Conservation (phyloP, 2,888 invertebrate species). For the Allygus modestus region DNA sequence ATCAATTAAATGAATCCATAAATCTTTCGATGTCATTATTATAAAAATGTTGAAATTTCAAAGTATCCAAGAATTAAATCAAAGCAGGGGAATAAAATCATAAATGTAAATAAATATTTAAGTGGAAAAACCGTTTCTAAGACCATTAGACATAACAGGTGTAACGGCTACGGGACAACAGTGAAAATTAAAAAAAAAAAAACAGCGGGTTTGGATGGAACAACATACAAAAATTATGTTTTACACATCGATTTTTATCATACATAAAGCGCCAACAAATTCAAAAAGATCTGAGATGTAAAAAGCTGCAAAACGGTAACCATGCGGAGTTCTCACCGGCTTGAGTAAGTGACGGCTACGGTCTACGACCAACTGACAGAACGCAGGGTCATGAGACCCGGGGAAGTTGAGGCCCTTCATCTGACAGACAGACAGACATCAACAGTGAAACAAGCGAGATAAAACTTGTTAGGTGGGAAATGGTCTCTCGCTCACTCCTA, state of each 20-base stretch:
- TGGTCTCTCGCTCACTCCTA: not conserved
- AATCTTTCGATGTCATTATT: too few relatives aligned
- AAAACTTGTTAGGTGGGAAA: constrained; percentile 67
- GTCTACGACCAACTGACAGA: constrained; percentile 97
- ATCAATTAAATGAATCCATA: too few relatives aligned
- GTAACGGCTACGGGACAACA: too few relatives aligned
- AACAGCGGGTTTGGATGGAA: too few relatives aligned
- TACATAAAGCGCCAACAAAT: not conserved
- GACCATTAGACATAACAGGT: too few relatives aligned
- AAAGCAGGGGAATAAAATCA: too few relatives aligned
- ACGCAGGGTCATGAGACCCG: constrained; percentile 96
- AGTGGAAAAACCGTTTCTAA: too few relatives aligned
- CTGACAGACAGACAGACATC: constrained; percentile 77
- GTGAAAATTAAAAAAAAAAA: too few relatives aligned
- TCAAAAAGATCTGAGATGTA: not conserved
- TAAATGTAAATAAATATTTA: too few relatives aligned
- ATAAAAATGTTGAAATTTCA: too few relatives aligned
- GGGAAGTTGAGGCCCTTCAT: constrained; percentile 98
- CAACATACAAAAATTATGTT: not conserved
- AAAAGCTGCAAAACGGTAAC: not conserved
- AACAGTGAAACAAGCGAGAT: constrained; percentile 69
- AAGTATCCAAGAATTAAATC: too few relatives aligned
- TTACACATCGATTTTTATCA: not conserved
- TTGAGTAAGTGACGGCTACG: constrained; percentile 97
- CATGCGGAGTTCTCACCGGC: constrained; percentile 86